These are phyloP conservation scores for Peromyscus leucopus DNA, from an alignment of 2,113 vertebrate genomes.

Conservation along the genomic window DNA sequence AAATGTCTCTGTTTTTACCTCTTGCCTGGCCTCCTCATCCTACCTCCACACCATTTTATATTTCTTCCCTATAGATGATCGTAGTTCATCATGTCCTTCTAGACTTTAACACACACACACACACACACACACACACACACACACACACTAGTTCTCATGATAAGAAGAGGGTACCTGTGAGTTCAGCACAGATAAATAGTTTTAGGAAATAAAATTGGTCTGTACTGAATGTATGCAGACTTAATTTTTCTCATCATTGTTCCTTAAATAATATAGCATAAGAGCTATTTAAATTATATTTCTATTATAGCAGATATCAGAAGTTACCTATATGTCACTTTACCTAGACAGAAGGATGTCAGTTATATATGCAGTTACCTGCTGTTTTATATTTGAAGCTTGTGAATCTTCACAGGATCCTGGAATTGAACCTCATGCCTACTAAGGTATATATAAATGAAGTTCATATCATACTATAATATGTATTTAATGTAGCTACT, in stretches of 20 bases:
- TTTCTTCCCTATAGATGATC: too few species aligned
- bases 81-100: background rate
- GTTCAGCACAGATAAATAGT: background rate
- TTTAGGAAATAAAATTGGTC: background rate
- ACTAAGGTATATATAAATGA: fast-evolving
- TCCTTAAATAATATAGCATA: background rate
- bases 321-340: background rate
- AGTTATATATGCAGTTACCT: background rate
- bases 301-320: background rate
- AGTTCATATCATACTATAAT: background rate
- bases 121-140: background rate
- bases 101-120: background rate
- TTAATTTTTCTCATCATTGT: background rate
- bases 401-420: background rate
- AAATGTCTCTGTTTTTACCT: too few species aligned
- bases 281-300: background rate
- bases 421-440: background rate
- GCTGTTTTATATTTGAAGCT: background rate
- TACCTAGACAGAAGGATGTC: background rate
- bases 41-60: too few species aligned
- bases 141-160: background rate
- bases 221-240: background rate
- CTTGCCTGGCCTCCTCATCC: too few species aligned
- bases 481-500: background rate
- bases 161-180: background rate